A percentile compares a stretch with the other conserved stretches of the same genome.
Conservation (phyloP, 2,797 vertebrate genomes). For the Antrozous pallidus region DNA sequence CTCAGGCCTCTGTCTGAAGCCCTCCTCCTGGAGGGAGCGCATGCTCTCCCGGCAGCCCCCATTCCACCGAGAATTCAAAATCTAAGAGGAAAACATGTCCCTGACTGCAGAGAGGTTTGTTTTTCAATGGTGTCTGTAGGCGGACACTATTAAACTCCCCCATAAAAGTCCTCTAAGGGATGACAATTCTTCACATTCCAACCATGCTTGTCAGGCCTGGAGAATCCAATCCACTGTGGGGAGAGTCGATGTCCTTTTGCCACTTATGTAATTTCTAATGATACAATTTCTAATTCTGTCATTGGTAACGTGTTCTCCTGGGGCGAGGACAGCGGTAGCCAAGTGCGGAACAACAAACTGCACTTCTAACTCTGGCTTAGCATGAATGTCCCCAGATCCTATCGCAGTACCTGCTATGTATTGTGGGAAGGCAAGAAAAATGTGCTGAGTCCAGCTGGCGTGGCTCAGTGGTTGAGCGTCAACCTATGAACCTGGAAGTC, state of each 20-base stretch:
- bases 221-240: neutral
- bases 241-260: neutral
- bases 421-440: neutral
- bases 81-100: neutral
- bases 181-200: neutral
- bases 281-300: neutral
- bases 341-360: accelerated
- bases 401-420: neutral
- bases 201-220: neutral
- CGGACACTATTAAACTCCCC: neutral
- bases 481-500: too few species aligned
- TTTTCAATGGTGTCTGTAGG: neutral
- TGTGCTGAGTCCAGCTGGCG: too few species aligned
- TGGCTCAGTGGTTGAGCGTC: too few species aligned
- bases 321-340: neutral
- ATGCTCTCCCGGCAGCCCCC: neutral
- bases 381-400: neutral
- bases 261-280: neutral
- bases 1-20: neutral
- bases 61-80: neutral
- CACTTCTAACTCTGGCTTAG: neutral
- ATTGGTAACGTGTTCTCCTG: neutral
- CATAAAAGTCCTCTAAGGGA: neutral
- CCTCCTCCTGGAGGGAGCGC: neutral
- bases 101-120: neutral